These are phyloP conservation scores for Nestor notabilis DNA, from an alignment of 2,113 vertebrate genomes.

Conservation along the genomic window DNA sequence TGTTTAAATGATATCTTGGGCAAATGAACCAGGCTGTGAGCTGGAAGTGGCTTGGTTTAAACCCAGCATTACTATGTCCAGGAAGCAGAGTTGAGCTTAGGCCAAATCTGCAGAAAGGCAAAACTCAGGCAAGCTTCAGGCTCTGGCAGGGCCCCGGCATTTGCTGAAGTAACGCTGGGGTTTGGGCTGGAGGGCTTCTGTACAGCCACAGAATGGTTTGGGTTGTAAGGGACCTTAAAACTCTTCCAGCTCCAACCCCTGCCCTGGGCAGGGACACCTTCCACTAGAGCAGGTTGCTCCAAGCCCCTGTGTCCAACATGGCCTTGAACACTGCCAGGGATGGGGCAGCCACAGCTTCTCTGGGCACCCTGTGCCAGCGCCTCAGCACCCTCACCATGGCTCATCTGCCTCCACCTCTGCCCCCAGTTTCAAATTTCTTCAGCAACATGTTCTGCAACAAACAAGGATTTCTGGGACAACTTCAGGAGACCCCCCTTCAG, in stretches of 20 bases:
- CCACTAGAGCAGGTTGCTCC: background rate
- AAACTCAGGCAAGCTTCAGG: background rate
- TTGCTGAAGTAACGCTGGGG: accelerated
- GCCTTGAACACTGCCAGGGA: too few relatives aligned
- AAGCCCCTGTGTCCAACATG: background rate
- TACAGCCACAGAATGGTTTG: background rate
- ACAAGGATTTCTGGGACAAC: background rate
- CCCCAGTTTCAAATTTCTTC: background rate
- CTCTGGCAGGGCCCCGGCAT: accelerated
- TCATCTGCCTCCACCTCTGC: background rate
- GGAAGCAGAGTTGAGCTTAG: background rate
- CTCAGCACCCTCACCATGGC: background rate
- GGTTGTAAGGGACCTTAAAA: background rate
- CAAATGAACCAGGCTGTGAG: background rate
- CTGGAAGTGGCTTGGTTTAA: background rate
- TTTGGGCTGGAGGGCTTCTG: background rate
- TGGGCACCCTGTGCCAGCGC: too few relatives aligned
- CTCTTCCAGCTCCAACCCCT: background rate
- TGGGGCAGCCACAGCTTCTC: too few relatives aligned
- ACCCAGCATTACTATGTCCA: background rate
- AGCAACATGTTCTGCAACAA: background rate
- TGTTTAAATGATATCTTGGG: background rate
- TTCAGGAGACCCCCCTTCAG: background rate
- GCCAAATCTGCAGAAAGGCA: background rate
- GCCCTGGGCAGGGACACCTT: background rate